A percentile compares a stretch with the other conserved stretches of the same genome.
phyloP scores from a whole-genome alignment of 1,140 invertebrate species.

The Eriosoma lanigerum region DNA sequence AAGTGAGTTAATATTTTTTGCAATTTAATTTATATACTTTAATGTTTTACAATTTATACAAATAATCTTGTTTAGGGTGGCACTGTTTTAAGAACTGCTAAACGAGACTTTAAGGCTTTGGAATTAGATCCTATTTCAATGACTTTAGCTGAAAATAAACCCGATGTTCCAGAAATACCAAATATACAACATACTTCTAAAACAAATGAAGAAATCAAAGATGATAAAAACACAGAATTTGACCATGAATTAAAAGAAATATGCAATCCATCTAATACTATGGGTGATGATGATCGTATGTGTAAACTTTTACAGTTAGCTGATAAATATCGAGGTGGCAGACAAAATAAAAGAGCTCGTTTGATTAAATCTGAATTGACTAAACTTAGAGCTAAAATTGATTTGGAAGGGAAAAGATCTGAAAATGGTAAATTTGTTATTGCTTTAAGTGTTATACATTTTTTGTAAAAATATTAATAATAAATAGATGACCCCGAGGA shows the following conservation, averaged over 20 bases:
- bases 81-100: slow-evolving; percentile 73
- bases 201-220: slow-evolving; percentile 55
- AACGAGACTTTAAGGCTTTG: slow-evolving; percentile 71
- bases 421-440: slow-evolving; percentile 19
- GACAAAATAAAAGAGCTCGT: slow-evolving; percentile 57
- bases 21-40: not conserved
- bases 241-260: slow-evolving; percentile 59
- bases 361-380: slow-evolving; percentile 47
- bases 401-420: slow-evolving; percentile 12
- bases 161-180: slow-evolving; percentile 54
- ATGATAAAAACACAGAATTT: slow-evolving; percentile 61
- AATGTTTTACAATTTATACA: not conserved
- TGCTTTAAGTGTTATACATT: not conserved
- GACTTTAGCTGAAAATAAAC: slow-evolving; percentile 51
- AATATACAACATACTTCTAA: slow-evolving; percentile 54
- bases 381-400: slow-evolving; percentile 27
- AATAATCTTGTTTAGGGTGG: slow-evolving; percentile 63
- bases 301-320: slow-evolving; percentile 62
- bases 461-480: not conserved
- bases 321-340: slow-evolving; percentile 58
- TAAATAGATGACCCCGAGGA: not conserved
- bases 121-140: slow-evolving; percentile 62
- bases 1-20: slow-evolving; percentile 61
- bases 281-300: slow-evolving; percentile 59
- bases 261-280: slow-evolving; percentile 53